Conservation (phyloP, 1,140 invertebrate species). For the Pantala flavescens region DNA sequence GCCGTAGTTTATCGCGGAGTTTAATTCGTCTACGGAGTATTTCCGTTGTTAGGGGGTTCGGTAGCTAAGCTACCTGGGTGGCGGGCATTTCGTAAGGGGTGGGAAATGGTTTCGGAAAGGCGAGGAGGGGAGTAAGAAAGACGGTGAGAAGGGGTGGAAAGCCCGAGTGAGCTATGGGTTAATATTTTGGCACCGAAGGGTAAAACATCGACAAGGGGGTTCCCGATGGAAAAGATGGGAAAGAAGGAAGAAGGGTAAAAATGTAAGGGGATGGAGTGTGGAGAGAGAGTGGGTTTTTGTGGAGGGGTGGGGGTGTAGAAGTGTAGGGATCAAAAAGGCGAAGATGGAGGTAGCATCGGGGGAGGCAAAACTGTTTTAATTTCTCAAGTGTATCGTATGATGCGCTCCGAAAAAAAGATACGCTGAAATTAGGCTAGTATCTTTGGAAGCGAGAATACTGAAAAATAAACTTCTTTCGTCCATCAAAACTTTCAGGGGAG, state of each 20-base stretch:
- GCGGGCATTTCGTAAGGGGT: conserved; percentile 10
- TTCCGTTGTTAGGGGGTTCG: too few relatives aligned
- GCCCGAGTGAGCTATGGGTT: conserved; percentile 19
- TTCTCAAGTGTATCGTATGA: too few relatives aligned
- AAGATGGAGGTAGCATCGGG: background rate
- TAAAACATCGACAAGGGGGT: conserved; percentile 9
- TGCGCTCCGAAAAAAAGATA: too few relatives aligned
- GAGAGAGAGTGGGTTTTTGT: background rate
- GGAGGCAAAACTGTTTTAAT: background rate
- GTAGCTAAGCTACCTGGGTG: background rate
- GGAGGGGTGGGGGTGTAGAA: conserved; percentile 3
- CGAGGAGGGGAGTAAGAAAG: background rate
- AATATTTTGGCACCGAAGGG: conserved; percentile 22
- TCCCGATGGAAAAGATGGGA: conserved; percentile 16
- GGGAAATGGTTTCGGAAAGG: conserved; percentile 1
- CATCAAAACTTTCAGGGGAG: too few relatives aligned
- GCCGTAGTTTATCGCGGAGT: too few relatives aligned
- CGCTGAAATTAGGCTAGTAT: too few relatives aligned
- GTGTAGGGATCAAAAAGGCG: background rate
- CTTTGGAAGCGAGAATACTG: too few relatives aligned
- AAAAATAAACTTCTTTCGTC: too few relatives aligned
- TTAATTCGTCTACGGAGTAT: too few relatives aligned
- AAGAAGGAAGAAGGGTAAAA: conserved; percentile 14
- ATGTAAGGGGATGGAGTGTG: conserved; percentile 12
- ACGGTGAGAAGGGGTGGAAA: conserved; percentile 12